Percentiles rank a stretch among this genome's conserved stretches.
Evolutionary conservation across 2,797 vertebrate genomes (phyloP).

Genomic region (Melanotaenia maccullochi): DNA sequence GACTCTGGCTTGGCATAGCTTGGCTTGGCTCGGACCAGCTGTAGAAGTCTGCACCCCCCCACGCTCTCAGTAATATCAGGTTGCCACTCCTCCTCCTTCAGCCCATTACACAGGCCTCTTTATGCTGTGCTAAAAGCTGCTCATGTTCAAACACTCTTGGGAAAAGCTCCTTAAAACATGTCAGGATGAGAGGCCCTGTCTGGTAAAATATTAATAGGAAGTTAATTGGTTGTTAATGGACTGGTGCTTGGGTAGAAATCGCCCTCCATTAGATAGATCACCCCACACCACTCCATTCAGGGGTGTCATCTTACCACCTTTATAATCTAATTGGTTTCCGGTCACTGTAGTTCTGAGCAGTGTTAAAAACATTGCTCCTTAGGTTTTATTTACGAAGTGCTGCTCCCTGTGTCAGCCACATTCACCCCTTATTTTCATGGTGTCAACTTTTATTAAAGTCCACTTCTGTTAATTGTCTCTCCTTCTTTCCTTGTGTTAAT

Average conservation of each 20-base stretch:
- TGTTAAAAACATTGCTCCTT: conserved; percentile 64
- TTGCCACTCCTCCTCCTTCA: conserved; percentile 80
- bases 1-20: conserved; percentile 37
- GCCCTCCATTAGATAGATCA: conserved; percentile 76
- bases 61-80: conserved; percentile 79
- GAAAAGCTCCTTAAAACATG: conserved; percentile 83
- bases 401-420: conserved; percentile 22
- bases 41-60: conserved; percentile 71
- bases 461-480: conserved; percentile 10
- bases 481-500: conserved; percentile 23
- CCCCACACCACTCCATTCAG: conserved; percentile 64
- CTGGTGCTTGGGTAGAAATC: conserved; percentile 78
- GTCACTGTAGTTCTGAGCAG: conserved; percentile 58
- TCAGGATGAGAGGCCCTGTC: conserved; percentile 81
- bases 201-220: conserved; percentile 87
- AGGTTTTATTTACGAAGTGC: conserved; percentile 53
- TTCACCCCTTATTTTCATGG: conserved; percentile 27
- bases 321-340: conserved; percentile 71
- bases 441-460: conserved; percentile 16
- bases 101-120: conserved; percentile 85
- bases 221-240: conserved; percentile 87
- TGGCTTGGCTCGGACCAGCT: conserved; percentile 67
- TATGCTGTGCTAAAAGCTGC: conserved; percentile 86
- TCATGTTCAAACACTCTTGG: conserved; percentile 85
- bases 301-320: conserved; percentile 75